Conservation (phyloP, 1,140 invertebrate genomes). For the Leptestheria dahalacensis region DNA sequence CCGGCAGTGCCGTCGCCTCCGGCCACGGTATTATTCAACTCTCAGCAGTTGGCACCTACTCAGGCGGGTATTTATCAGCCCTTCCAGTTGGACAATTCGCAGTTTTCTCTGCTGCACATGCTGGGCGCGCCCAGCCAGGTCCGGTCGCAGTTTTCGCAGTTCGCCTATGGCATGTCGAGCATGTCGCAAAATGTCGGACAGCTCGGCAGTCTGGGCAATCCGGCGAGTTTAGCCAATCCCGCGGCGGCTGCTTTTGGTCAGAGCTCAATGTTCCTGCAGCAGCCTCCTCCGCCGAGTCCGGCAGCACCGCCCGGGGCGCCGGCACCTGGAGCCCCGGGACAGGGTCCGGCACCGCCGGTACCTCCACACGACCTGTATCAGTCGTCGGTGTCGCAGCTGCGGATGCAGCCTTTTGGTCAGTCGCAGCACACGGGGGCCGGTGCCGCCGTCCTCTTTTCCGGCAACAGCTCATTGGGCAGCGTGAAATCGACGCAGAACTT, state of each 20-base stretch:
- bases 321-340: background rate
- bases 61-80: constrained; percentile 58
- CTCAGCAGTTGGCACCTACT: constrained; percentile 17
- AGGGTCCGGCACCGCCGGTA: constrained; percentile 17
- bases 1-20: constrained; percentile 68
- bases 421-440: constrained; percentile 68
- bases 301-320: constrained; percentile 31
- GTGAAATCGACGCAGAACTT: constrained; percentile 2
- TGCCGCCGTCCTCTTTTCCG: constrained; percentile 69
- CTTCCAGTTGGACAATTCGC: constrained; percentile 42
- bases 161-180: constrained; percentile 38
- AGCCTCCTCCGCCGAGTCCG: constrained; percentile 35
- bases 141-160: constrained; percentile 48
- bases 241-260: constrained; percentile 26
- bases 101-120: constrained; percentile 22
- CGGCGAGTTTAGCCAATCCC: background rate
- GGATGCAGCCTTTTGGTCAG: constrained; percentile 48
- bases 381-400: constrained; percentile 54
- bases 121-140: constrained; percentile 31
- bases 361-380: constrained; percentile 64
- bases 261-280: constrained; percentile 47
- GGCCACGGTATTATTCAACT: constrained; percentile 28
- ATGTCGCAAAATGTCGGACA: constrained; percentile 20
- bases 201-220: constrained; percentile 13
- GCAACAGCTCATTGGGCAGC: constrained; percentile 5